These are phyloP conservation scores for Dallia pectoralis DNA, from an alignment of 2,797 vertebrate genomes.

Conservation along the genomic window DNA sequence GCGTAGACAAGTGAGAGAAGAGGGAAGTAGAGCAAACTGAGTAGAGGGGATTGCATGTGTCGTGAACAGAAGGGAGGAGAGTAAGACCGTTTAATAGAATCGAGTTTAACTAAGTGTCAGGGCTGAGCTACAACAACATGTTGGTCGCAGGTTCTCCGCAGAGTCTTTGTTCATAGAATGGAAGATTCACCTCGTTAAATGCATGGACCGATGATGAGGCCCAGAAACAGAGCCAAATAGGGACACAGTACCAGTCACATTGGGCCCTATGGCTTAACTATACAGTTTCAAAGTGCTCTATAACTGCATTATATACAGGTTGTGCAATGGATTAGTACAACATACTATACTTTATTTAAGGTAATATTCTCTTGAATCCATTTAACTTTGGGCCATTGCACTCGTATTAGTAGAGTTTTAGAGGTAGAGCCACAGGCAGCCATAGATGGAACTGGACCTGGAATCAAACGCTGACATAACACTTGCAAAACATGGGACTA, in stretches of 20 bases:
- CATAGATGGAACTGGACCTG: too few relatives aligned
- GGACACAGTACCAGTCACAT: background rate
- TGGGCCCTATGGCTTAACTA: too few relatives aligned
- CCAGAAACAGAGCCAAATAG: too few relatives aligned
- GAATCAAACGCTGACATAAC: constrained; percentile 6
- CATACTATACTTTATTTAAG: background rate
- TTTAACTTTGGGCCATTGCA: too few relatives aligned
- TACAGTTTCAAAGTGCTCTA: too few relatives aligned
- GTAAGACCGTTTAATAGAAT: constrained; percentile 6
- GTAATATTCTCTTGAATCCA: too few relatives aligned
- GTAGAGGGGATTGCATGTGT: background rate
- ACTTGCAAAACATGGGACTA: background rate
- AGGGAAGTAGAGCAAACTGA: background rate
- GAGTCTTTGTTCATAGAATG: constrained; percentile 6
- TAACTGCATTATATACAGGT: too few relatives aligned
- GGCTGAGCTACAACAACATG: background rate
- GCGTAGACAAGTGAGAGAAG: background rate
- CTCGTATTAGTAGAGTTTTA: background rate
- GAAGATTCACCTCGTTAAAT: background rate
- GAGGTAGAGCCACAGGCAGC: background rate
- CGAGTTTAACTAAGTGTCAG: background rate
- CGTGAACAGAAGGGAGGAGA: constrained; percentile 1
- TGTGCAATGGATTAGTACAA: background rate
- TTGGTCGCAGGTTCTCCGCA: background rate
- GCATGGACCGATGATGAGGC: background rate